Evolutionary conservation across 2,113 vertebrate species (phyloP).

Genomic region (Tupaia tana): DNA sequence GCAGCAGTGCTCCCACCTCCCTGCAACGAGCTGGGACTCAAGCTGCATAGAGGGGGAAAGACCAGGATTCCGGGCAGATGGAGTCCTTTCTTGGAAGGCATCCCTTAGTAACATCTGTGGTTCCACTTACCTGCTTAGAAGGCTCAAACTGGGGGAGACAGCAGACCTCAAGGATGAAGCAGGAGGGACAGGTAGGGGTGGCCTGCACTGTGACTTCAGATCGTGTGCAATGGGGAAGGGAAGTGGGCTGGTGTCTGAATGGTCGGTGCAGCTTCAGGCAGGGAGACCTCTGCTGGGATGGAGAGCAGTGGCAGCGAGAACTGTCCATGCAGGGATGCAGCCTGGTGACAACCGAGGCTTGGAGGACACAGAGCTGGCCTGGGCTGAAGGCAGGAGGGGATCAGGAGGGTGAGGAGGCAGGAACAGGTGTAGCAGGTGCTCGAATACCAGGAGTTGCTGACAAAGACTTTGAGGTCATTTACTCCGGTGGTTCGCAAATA

Average conservation of each 20-base stretch:
- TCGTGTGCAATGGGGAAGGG: neutral
- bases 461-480: neutral
- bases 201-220: neutral
- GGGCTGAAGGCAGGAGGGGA: neutral
- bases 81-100: neutral
- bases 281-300: neutral
- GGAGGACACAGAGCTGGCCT: neutral
- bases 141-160: too few relatives aligned
- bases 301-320: neutral
- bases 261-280: neutral
- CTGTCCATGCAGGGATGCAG: neutral
- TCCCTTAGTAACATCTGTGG: neutral
- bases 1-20: neutral
- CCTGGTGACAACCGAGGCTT: neutral
- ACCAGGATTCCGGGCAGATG: neutral
- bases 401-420: neutral
- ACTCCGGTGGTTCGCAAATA: neutral
- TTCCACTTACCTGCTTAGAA: neutral
- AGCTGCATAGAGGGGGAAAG: accelerated
- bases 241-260: neutral
- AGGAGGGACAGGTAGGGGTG: neutral
- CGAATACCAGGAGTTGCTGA: neutral
- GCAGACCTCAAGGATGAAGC: neutral
- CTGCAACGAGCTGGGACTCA: neutral
- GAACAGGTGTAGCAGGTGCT: accelerated